phyloP scores from a whole-genome alignment of 2,113 vertebrate genomes.

The Microcebus griseorufus region DNA sequence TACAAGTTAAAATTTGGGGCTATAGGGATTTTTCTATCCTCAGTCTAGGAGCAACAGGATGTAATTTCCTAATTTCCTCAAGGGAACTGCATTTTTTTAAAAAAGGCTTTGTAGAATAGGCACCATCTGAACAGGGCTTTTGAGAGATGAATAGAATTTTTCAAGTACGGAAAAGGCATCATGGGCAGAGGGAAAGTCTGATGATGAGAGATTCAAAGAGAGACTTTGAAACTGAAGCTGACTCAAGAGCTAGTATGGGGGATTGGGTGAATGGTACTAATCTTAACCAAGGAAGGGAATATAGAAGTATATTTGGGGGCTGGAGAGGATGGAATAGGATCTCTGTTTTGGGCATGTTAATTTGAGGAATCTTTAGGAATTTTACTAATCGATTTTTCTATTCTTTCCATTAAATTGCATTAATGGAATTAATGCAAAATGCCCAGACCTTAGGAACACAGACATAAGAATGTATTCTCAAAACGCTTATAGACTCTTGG shows the following conservation, averaged over 20 bases:
- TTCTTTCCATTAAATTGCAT: neutral
- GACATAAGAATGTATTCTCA: neutral
- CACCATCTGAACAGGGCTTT: neutral
- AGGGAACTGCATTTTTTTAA: neutral
- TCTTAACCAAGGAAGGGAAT: neutral
- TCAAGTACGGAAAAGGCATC: neutral
- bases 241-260: neutral
- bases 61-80: neutral
- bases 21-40: neutral
- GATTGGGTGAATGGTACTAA: neutral
- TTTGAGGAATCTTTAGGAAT: neutral
- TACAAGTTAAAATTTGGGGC: neutral
- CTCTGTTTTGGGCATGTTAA: neutral
- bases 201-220: neutral
- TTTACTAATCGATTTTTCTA: neutral
- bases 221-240: neutral
- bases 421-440: neutral
- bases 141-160: conserved; percentile 27
- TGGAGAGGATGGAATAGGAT: neutral
- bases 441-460: neutral
- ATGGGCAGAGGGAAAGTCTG: neutral
- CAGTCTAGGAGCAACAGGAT: neutral
- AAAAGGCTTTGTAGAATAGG: neutral
- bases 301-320: neutral
- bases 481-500: neutral